Percentiles rank a stretch among this genome's conserved stretches.
Conservation (phyloP, 1,140 invertebrate species). For the Drosophila simulans region DNA sequence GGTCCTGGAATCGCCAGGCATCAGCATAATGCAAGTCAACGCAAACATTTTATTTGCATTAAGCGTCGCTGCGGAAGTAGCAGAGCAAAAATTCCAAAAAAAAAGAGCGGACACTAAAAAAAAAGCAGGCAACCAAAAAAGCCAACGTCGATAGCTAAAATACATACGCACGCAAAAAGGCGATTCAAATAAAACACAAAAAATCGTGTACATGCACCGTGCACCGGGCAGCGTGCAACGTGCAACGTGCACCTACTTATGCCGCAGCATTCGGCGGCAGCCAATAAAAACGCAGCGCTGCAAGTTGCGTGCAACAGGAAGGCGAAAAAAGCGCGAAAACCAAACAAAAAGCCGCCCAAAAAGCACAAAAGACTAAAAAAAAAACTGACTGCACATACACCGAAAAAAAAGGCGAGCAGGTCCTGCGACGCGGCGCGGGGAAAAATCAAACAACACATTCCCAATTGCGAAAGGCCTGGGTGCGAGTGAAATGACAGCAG, state of each 20-base stretch:
- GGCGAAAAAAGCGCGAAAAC: slow-evolving; percentile 54
- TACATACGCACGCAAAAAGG: slow-evolving; percentile 52
- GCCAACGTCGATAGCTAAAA: slow-evolving; percentile 64
- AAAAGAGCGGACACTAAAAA: slow-evolving; percentile 29
- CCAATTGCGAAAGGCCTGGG: slow-evolving; percentile 56
- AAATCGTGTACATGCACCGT: slow-evolving; percentile 31
- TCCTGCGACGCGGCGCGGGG: neutral
- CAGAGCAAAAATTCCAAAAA: slow-evolving; percentile 22
- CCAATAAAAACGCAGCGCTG: slow-evolving; percentile 84
- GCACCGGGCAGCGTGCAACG: neutral
- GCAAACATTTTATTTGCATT: slow-evolving; percentile 84
- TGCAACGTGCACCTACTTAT: slow-evolving; percentile 74
- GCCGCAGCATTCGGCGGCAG: slow-evolving; percentile 45
- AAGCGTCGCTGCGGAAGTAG: slow-evolving; percentile 52
- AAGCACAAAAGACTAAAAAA: slow-evolving; percentile 58
- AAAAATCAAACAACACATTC: slow-evolving; percentile 68
- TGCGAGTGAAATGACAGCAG: slow-evolving; percentile 82
- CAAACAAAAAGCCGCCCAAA: slow-evolving; percentile 74
- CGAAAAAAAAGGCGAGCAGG: slow-evolving; percentile 1
- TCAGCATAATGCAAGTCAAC: slow-evolving; percentile 83
- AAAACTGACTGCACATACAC: slow-evolving; percentile 22
- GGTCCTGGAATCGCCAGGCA: neutral
- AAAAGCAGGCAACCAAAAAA: slow-evolving; percentile 33
- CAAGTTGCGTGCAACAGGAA: slow-evolving; percentile 76
- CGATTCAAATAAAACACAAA: slow-evolving; percentile 20